These are phyloP conservation scores for Leucophenga montana DNA, from an alignment of 2,888 invertebrate genomes.

Conservation along the genomic window DNA sequence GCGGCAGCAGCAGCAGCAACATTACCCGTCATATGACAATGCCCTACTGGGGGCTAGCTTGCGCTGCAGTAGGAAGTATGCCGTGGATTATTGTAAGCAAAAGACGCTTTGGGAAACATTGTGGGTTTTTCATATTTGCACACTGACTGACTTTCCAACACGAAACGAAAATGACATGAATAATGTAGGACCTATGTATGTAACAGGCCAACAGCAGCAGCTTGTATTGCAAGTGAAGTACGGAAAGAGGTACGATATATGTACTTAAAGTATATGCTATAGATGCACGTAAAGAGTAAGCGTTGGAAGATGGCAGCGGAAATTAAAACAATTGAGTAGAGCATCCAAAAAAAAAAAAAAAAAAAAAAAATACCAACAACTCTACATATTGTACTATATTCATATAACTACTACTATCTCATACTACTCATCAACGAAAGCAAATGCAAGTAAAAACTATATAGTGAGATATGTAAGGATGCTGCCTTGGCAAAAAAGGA, in stretches of 20 bases:
- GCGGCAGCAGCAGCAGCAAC: not conserved
- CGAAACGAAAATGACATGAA: conserved; percentile 15
- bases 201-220: conserved; percentile 19
- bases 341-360: not conserved
- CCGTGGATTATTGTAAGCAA: not conserved
- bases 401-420: too few relatives aligned
- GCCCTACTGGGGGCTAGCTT: not conserved
- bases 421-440: not conserved
- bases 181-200: conserved; percentile 11
- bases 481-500: not conserved
- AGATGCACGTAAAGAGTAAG: too few relatives aligned
- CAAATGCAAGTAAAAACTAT: not conserved
- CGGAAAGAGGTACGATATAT: not conserved
- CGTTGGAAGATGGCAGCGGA: not conserved
- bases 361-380: too few relatives aligned
- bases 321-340: conserved; percentile 18
- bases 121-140: conserved; percentile 15
- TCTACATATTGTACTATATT: too few relatives aligned
- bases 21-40: not conserved
- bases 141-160: conserved; percentile 21
- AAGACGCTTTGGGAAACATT: not conserved
- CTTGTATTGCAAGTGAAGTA: too few relatives aligned
- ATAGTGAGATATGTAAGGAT: too few relatives aligned
- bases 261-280: not conserved
- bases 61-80: not conserved